Conservation (phyloP, 92 coral and sea anemone genomes). For the Ricordea florida region DNA sequence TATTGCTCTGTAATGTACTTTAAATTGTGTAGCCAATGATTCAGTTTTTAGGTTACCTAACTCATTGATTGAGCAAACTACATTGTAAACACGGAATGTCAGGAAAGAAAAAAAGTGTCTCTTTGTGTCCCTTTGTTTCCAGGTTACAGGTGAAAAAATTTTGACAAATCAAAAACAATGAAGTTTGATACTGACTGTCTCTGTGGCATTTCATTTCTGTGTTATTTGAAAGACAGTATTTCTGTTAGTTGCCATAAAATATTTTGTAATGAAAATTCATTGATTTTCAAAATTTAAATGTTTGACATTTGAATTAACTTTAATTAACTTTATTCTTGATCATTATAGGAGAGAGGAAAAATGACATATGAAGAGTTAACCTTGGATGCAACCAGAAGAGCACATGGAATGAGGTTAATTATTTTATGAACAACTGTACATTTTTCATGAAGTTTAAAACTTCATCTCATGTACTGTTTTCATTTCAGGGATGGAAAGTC, state of each 20-base stretch:
- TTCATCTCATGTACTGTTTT: background rate
- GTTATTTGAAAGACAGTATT: too few relatives aligned
- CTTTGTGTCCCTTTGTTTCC: too few relatives aligned
- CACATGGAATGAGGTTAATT: constrained; percentile 79
- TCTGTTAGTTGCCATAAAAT: too few relatives aligned
- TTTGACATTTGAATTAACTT: background rate
- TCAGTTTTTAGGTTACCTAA: background rate
- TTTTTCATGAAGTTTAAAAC: background rate
- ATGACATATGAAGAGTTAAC: constrained; percentile 90
- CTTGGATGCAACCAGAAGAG: constrained; percentile 81
- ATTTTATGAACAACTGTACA: background rate
- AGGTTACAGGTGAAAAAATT: too few relatives aligned
- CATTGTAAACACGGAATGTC: too few relatives aligned
- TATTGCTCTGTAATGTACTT: background rate
- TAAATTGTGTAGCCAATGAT: background rate
- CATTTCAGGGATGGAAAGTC: constrained; percentile 68
- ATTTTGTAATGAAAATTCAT: too few relatives aligned
- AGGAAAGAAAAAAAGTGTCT: too few relatives aligned
- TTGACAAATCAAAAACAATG: too few relatives aligned
- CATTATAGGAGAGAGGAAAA: constrained; percentile 82
- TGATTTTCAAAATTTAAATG: too few relatives aligned
- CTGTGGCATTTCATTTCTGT: too few relatives aligned
- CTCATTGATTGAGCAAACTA: too few relatives aligned
- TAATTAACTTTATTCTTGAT: background rate
- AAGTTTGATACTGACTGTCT: too few relatives aligned